A percentile compares a stretch with the other conserved stretches of the same genome.
These are phyloP conservation scores for Heterodera schachtii DNA, from an alignment of 1,140 invertebrate species.

Conservation along the genomic window DNA sequence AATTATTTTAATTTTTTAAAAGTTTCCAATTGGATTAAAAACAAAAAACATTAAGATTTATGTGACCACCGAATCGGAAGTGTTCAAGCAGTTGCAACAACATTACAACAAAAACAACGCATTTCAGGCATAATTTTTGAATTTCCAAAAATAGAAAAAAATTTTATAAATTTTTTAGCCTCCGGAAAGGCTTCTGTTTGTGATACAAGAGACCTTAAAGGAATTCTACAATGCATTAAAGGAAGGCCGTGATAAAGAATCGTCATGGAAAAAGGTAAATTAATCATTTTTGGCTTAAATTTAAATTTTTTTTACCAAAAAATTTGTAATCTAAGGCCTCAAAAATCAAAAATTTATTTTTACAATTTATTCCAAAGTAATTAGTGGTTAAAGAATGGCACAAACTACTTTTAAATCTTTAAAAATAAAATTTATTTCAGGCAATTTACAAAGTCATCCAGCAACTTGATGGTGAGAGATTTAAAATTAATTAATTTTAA, in stretches of 20 bases:
- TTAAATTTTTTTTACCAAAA: too few species aligned
- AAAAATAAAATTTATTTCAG: background rate
- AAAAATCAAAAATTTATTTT: too few species aligned
- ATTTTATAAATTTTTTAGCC: slow-evolving; percentile 74
- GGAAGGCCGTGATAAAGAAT: slow-evolving; percentile 90
- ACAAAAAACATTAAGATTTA: slow-evolving; percentile 70
- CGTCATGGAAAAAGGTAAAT: slow-evolving; percentile 92
- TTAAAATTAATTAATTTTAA: background rate
- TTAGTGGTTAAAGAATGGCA: too few species aligned
- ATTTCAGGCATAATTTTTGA: slow-evolving; percentile 88
- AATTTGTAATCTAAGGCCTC: too few species aligned
- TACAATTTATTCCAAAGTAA: too few species aligned
- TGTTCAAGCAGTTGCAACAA: slow-evolving; percentile 94
- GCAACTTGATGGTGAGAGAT: slow-evolving; percentile 76
- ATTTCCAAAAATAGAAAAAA: slow-evolving; percentile 6
- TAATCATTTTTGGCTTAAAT: too few species aligned
- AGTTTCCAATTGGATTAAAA: too few species aligned
- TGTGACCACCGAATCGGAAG: slow-evolving; percentile 90
- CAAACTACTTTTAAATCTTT: background rate
- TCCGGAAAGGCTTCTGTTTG: slow-evolving; percentile 90
- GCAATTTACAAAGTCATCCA: slow-evolving; percentile 99
- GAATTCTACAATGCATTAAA: slow-evolving; percentile 98
- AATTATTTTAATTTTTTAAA: too few species aligned
- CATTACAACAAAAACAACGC: slow-evolving; percentile 99
- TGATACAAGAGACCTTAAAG: slow-evolving; percentile 91